A percentile compares a stretch with the other conserved stretches of the same genome.
phyloP scores from a whole-genome alignment of 2,113 vertebrate genomes.

The Acanthisitta chloris region DNA sequence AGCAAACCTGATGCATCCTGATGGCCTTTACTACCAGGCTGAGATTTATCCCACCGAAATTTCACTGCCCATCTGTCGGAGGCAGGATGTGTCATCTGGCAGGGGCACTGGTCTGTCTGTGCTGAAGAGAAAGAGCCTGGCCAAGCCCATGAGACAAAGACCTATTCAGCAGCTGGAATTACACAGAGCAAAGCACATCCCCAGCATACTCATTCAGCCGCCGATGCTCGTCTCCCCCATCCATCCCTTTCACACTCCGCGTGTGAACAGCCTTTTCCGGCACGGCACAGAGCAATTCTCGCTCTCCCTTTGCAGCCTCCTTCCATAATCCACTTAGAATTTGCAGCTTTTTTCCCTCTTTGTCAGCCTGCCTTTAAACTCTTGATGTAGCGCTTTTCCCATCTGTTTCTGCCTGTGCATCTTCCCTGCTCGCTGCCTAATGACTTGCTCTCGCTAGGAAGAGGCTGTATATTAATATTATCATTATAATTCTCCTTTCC shows the following conservation, averaged over 20 bases:
- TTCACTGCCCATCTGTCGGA: neutral
- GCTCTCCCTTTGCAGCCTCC: slow-evolving; percentile 19
- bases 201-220: neutral
- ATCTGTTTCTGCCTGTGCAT: slow-evolving; percentile 52
- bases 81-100: neutral
- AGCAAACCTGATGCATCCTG: neutral
- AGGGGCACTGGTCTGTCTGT: neutral
- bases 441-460: slow-evolving; percentile 49
- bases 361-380: slow-evolving; percentile 45
- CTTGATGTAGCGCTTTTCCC: slow-evolving; percentile 48
- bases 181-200: rapidly evolving
- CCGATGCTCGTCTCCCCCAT: neutral
- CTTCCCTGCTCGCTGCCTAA: slow-evolving; percentile 35
- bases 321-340: slow-evolving; percentile 47
- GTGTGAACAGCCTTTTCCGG: neutral
- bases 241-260: neutral
- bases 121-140: neutral
- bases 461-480: slow-evolving; percentile 49
- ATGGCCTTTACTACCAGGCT: neutral
- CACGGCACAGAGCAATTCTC: neutral
- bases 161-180: neutral
- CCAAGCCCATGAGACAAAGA: neutral
- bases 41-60: neutral
- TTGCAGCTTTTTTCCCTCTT: neutral
- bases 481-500: slow-evolving; percentile 44